Percentiles rank a stretch among this genome's conserved stretches.
Evolutionary conservation across 2,888 invertebrate genomes (phyloP).

Genomic region (Mimumesa dahlbomi): DNA sequence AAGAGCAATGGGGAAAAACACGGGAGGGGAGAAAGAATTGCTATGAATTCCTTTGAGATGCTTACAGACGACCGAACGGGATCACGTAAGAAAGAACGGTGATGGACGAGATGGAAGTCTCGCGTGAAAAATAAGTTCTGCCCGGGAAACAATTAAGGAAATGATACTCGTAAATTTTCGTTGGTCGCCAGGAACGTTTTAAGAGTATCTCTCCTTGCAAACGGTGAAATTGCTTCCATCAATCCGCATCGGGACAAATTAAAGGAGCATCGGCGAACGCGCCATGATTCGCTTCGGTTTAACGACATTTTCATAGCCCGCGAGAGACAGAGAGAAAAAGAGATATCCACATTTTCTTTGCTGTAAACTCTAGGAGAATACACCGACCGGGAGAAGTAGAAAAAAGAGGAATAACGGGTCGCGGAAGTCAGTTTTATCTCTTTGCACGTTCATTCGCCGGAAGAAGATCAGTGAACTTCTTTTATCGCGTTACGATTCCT

Average conservation of each 20-base stretch:
- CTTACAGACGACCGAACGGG: slow-evolving; percentile 20
- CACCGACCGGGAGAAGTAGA: background rate
- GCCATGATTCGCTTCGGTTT: slow-evolving; percentile 45
- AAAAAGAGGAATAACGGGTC: background rate
- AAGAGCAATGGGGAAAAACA: background rate
- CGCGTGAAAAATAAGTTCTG: slow-evolving; percentile 70
- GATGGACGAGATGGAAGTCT: slow-evolving; percentile 26
- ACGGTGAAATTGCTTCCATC: slow-evolving; percentile 77
- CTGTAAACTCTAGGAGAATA: background rate
- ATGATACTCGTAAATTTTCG: slow-evolving; percentile 74
- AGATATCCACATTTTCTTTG: background rate
- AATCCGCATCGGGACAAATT: slow-evolving; percentile 74
- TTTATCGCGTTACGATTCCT: no score
- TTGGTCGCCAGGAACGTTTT: slow-evolving; percentile 63
- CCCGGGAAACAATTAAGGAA: slow-evolving; percentile 74
- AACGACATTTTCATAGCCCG: slow-evolving; percentile 61
- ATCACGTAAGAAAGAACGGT: slow-evolving; percentile 27
- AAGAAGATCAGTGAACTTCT: background rate
- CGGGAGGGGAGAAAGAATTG: background rate
- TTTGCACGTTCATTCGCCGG: background rate
- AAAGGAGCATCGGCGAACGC: slow-evolving; percentile 65
- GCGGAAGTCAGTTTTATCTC: background rate
- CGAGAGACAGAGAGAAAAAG: background rate
- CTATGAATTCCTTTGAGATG: slow-evolving; percentile 17
- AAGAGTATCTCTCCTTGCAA: slow-evolving; percentile 60